A percentile compares a stretch with the other conserved stretches of the same genome.
phyloP scores from a whole-genome alignment of 2,113 vertebrate species.

The Empidonax traillii region DNA sequence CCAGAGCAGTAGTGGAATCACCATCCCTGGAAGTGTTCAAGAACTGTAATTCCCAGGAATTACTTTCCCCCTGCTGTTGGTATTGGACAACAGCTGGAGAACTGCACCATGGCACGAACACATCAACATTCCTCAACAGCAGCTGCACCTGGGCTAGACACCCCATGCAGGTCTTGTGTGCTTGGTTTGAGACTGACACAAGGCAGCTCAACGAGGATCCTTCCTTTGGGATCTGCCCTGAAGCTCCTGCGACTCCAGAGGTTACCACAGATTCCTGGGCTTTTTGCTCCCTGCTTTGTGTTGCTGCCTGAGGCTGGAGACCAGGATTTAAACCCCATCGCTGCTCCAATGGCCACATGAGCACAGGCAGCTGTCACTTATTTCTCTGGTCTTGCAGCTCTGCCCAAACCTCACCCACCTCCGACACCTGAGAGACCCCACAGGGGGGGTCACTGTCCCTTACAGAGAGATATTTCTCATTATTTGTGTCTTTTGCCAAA shows the following conservation, averaged over 20 bases:
- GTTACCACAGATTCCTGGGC: background rate
- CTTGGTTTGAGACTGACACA: background rate
- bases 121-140: background rate
- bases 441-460: too few species aligned
- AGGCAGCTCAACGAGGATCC: background rate
- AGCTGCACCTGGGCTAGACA: background rate
- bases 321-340: background rate
- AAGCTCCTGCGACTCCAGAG: background rate
- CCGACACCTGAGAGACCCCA: background rate
- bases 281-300: background rate
- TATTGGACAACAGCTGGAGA: fast-evolving
- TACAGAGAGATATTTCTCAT: background rate
- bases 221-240: background rate
- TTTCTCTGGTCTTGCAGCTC: background rate
- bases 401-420: background rate
- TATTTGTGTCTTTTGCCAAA: background rate
- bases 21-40: background rate
- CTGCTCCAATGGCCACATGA: background rate
- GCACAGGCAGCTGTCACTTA: background rate
- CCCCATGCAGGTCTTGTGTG: background rate
- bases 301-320: background rate
- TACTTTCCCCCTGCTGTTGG: fast-evolving
- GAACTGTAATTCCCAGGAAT: background rate
- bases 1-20: background rate
- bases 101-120: background rate